Evolutionary conservation across 1,140 invertebrate genomes (phyloP), one percentile per base, ranked within the genome.

Genomic region (Zaprionus camerounensis): DNA sequence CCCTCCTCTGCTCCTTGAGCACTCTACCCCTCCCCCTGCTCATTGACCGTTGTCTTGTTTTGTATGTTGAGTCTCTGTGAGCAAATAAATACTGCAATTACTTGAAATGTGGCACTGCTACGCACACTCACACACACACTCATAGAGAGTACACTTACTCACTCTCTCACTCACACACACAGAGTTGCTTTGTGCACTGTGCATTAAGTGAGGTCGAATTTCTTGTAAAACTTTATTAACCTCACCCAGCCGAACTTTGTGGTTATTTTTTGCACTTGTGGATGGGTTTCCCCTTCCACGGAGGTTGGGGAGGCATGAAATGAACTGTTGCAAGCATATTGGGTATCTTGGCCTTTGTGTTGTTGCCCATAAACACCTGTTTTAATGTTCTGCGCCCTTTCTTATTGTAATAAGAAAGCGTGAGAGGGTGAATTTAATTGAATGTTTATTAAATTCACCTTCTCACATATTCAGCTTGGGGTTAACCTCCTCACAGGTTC

Each of bases 11-110:
- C 28, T n/a, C 5, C 15, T 34, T 34, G 31, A 11, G 31, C 31
- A 34, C 61, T 38, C 12, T 12, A 7, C 11, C 12, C 13, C 5
- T 31, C 28, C 5, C 5, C 20, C 46, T 28, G 11, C 20, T 4
- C 34, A 22, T 28, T 46, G 26, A 51, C 62, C 26, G 26, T 64
- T 51, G 28, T 63, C 13, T 51, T 49, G n/a, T 17, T 22, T 46
- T 67, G 28, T 44, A 55, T 74, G 64, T 62, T 38, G 59, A 59
- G 58, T 70, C 68, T 64, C 49, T 77, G 77, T 61, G 58, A 76
- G 71, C 68, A 85, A 85, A 81, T 71, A 85, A 85, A 81, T 69
- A 76, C 64, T 63, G 76, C 71, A 85, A 86, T 85, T 76, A 86
- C 71, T 78, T 70, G 71, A 69, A 81, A 78, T 70, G n/a, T 46